Base-by-base conservation (phyloP, 2,797 vertebrate species). In the Danio choprae region DNA sequence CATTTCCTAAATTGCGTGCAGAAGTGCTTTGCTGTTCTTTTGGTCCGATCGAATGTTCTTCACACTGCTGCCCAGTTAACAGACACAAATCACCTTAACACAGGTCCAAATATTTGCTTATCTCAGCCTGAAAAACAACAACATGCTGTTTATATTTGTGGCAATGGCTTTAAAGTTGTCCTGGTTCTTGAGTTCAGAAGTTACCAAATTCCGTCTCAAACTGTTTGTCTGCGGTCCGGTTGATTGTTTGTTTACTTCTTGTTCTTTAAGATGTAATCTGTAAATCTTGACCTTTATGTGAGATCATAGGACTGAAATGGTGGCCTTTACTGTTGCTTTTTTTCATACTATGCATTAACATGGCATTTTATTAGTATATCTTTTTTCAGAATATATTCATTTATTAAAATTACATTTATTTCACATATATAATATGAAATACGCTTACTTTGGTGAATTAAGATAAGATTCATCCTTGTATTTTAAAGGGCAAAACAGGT, bases 81-180 rank as follows among this genome's bases (percentile, higher is more conserved):
- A 86, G 76, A 84, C 81, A 79, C 60, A 84, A 81, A 84, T 86
- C 85, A 86, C 78, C 76, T 68, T 62, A 85, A 71, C 85, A 74
- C 74, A 74, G 76, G 77, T 84, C 79, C 80, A 88, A 89, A 88
- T 90, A 88, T 89, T 89, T 90, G 83, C 89, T 91, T 91, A 89
- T 91, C 84, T 81, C 79, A 55, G 68, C 70, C 81, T 56, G 58
- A 82, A 71, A 79, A 82, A 75, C n/a, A n/a, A n/a, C n/a, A 84
- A 86, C 80, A 85, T 65, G 58, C 65, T 84, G 59, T 88, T 71
- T 76, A 82, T 87, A 84, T 29, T 84, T 83, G 81, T 68, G 77
- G 76, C 84, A 87, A 87, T 84, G 82, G 78, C 77, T 80, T 59
- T 87, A 76, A 84, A 84, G 64, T 59, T 81, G 76, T 43, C 59